These are phyloP conservation scores for Clytia hemisphaerica DNA, from an alignment of 30 jellyfish, hydroid and myxozoan species.

Conservation along the genomic window DNA sequence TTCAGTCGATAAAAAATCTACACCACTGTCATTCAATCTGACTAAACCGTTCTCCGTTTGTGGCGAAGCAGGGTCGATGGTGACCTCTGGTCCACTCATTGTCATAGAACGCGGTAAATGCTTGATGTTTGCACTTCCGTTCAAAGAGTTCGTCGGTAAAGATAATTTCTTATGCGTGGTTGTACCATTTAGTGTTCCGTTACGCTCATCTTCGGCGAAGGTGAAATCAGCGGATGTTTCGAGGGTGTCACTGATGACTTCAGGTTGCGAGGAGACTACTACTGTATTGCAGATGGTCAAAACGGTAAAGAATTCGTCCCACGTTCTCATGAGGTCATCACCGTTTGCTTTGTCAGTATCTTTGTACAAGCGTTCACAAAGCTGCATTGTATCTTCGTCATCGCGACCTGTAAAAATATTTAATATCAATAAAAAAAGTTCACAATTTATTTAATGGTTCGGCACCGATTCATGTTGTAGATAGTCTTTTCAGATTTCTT, in stretches of 20 bases:
- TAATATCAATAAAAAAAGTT: not conserved
- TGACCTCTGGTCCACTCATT: too few relatives aligned
- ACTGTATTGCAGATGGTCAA: conserved; percentile 81
- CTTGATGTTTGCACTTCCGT: too few relatives aligned
- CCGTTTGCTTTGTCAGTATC: conserved; percentile 23
- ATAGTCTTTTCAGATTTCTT: too few relatives aligned
- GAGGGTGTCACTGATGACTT: not conserved
- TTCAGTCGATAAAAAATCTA: too few relatives aligned
- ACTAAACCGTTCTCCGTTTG: too few relatives aligned
- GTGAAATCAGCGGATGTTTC: conserved; percentile 7
- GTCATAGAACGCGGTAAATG: too few relatives aligned
- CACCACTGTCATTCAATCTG: too few relatives aligned
- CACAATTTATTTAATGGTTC: not conserved
- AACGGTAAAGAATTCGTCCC: conserved; percentile 83
- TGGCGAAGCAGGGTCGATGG: too few relatives aligned
- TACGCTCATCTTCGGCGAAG: not conserved
- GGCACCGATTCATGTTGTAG: too few relatives aligned
- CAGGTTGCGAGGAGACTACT: conserved; percentile 47
- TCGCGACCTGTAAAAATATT: conserved; percentile 18
- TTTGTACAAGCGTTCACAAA: conserved; percentile 30
- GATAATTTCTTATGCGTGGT: too few relatives aligned
- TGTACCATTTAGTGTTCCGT: not conserved
- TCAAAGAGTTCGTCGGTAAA: too few relatives aligned
- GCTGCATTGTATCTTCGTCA: conserved; percentile 12
- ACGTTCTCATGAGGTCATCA: conserved; percentile 25